Conservation (phyloP, 2,888 invertebrate genomes). For the Drosophila anomalipes region DNA sequence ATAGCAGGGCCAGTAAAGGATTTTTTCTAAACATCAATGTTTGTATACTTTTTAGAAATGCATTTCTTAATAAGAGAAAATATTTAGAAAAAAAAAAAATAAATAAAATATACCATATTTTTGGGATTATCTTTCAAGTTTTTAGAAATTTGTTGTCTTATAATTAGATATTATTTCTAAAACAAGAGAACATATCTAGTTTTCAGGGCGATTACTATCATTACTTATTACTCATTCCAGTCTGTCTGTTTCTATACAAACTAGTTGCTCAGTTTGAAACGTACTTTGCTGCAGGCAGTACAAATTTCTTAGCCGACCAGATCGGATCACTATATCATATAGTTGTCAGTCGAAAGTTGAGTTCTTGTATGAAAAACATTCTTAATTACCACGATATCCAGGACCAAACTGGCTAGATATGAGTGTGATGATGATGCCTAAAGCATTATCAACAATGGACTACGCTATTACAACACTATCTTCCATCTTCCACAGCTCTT, state of each 20-base stretch:
- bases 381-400: not conserved
- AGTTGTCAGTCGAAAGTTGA: not conserved
- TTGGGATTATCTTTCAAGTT: not conserved
- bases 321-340: not conserved
- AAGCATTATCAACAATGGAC: not conserved
- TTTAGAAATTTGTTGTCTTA: too few species aligned
- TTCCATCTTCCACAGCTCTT: not conserved
- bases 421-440: not conserved
- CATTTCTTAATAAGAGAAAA: too few species aligned
- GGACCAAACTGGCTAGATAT: not conserved
- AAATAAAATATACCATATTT: not conserved
- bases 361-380: not conserved
- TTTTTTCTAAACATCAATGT: too few species aligned
- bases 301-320: not conserved
- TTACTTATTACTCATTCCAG: too few species aligned
- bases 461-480: not conserved
- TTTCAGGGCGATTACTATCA: too few species aligned
- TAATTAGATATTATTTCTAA: not conserved
- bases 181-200: not conserved
- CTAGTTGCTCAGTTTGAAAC: not conserved
- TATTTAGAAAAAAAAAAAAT: too few species aligned
- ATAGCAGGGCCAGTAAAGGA: too few species aligned
- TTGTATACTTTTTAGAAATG: too few species aligned
- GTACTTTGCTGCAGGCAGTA: too few species aligned
- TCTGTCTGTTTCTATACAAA: not conserved